A percentile compares a stretch with the other conserved stretches of the same genome.
These are phyloP conservation scores for Drosophila merina DNA, from an alignment of 2,888 invertebrate species.

Conservation along the genomic window DNA sequence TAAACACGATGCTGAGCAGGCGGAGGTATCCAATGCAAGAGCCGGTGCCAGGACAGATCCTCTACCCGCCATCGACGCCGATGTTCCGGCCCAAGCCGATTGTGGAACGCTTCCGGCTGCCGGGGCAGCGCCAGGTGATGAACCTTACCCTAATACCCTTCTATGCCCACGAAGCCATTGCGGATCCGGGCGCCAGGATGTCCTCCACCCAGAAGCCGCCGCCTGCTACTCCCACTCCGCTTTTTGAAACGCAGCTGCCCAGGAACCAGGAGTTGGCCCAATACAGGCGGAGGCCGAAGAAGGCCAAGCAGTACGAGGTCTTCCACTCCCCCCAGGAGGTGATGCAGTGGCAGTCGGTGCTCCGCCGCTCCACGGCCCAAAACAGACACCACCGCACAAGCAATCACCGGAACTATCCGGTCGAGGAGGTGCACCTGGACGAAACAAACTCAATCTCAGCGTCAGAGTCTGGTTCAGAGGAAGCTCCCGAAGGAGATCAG, in stretches of 20 bases:
- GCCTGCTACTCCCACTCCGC: conserved; percentile 33
- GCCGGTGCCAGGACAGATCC: conserved; percentile 81
- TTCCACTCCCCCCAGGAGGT: conserved; percentile 74
- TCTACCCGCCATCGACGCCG: conserved; percentile 81
- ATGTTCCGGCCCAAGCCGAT: conserved; percentile 79
- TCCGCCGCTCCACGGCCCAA: conserved; percentile 27
- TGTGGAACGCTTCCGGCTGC: conserved; percentile 68
- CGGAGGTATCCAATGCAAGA: conserved; percentile 82
- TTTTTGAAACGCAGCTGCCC: conserved; percentile 56
- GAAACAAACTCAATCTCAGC: background rate
- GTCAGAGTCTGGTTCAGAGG: background rate
- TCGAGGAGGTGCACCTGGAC: background rate
- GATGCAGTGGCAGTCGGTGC: conserved; percentile 60
- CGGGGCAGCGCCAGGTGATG: conserved; percentile 46
- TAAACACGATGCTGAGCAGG: conserved; percentile 80
- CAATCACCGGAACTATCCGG: conserved; percentile 63
- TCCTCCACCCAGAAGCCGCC: conserved; percentile 7
- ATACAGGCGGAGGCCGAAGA: conserved; percentile 55
- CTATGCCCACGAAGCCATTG: conserved; percentile 81
- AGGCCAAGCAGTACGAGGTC: conserved; percentile 68
- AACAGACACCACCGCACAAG: conserved; percentile 29
- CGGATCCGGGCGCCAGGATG: conserved; percentile 12
- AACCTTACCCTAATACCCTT: conserved; percentile 82
- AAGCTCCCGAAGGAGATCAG: background rate
- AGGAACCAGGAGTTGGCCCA: conserved; percentile 15